Conservation (phyloP, 2,113 vertebrate species). For the Tringa solitaria region DNA sequence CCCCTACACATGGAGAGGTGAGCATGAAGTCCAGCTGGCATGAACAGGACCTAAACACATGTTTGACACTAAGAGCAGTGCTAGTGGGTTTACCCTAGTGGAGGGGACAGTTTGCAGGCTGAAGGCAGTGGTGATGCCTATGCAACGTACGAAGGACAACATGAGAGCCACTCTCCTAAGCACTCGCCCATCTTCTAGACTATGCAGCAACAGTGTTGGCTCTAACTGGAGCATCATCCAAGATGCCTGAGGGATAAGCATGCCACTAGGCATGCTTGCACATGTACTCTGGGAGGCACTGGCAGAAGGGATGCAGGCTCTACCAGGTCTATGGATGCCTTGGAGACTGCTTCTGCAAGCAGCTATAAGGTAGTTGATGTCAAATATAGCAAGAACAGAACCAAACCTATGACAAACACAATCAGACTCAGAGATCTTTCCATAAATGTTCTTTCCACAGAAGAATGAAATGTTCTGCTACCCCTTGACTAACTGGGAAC, state of each 20-base stretch:
- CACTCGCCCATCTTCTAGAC: background rate
- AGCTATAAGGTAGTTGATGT: background rate
- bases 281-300: background rate
- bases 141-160: background rate
- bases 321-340: background rate
- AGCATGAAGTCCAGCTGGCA: background rate
- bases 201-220: background rate
- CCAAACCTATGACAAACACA: background rate
- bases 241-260: background rate
- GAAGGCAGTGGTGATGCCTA: background rate
- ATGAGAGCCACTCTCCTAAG: background rate
- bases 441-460: background rate
- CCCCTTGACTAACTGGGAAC: background rate
- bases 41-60: background rate
- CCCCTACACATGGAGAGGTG: background rate
- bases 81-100: background rate
- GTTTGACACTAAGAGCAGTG: background rate
- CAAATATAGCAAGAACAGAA: background rate
- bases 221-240: background rate
- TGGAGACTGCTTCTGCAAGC: background rate
- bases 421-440: background rate
- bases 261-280: background rate
- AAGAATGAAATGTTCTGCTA: background rate
- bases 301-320: background rate
- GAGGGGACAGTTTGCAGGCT: background rate